phyloP scores from a whole-genome alignment of 2,888 invertebrate genomes.

The Ennomos quercinarius region DNA sequence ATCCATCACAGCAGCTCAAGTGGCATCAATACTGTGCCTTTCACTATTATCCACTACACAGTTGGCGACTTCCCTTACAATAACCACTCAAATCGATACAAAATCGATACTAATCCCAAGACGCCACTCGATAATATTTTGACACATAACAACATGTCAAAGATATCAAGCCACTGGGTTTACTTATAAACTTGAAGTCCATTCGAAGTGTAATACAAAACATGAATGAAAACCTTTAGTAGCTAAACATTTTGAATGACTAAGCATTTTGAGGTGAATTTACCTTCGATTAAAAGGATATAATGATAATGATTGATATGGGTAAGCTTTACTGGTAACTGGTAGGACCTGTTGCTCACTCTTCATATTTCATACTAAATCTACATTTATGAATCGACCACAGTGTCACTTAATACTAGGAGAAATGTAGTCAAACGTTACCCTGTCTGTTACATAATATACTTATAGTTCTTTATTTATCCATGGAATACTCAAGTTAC shows the following conservation, averaged over 20 bases:
- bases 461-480: no score
- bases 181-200: slow-evolving; percentile 55
- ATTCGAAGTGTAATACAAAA: slow-evolving; percentile 49
- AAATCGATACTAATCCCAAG: slow-evolving; percentile 65
- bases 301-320: slow-evolving; percentile 34
- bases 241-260: slow-evolving; percentile 66
- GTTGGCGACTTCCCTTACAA: slow-evolving; percentile 58
- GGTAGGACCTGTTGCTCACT: slow-evolving; percentile 25
- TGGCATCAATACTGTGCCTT: slow-evolving; percentile 41
- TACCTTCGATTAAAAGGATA: slow-evolving; percentile 31
- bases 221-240: slow-evolving; percentile 66
- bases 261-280: slow-evolving; percentile 50
- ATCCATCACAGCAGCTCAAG: slow-evolving; percentile 43
- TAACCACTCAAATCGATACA: slow-evolving; percentile 42
- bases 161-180: slow-evolving; percentile 33
- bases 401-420: not conserved
- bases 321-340: slow-evolving; percentile 17
- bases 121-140: slow-evolving; percentile 82
- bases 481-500: no score
- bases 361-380: not conserved
- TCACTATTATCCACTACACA: slow-evolving; percentile 55
- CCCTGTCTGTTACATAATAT: no score
- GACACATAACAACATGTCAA: slow-evolving; percentile 73
- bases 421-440: no score
- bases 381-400: not conserved